Evolutionary conservation across 2,113 vertebrate genomes (phyloP).

Genomic region (Theropithecus gelada): DNA sequence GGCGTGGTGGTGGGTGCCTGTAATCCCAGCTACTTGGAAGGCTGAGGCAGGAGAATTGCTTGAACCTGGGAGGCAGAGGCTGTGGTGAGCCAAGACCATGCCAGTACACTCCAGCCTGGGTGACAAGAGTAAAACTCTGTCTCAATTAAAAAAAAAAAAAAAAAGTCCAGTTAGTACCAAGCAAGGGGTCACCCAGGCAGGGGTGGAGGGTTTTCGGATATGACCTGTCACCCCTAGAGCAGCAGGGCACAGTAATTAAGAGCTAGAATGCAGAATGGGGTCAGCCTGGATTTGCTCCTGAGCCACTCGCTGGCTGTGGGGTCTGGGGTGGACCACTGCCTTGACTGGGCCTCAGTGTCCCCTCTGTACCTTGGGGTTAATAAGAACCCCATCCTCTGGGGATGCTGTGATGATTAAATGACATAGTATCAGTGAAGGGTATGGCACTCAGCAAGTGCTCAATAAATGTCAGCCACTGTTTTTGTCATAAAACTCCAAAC

Average conservation of each 20-base stretch:
- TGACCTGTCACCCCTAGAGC: rapidly evolving
- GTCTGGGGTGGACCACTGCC: background rate
- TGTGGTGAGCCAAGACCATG: too few relatives aligned
- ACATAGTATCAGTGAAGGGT: background rate
- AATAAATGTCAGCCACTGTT: background rate
- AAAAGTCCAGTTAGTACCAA: background rate
- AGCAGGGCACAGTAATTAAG: rapidly evolving
- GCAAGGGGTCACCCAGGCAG: background rate
- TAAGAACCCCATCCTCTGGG: background rate
- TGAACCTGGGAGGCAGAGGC: too few relatives aligned
- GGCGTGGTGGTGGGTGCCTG: too few relatives aligned
- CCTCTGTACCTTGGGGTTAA: background rate
- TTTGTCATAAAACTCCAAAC: background rate
- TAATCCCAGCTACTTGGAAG: too few relatives aligned
- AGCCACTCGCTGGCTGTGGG: background rate
- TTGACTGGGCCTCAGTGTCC: slow-evolving; percentile 14
- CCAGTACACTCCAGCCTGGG: too few relatives aligned
- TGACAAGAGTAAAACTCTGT: too few relatives aligned
- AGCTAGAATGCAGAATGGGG: background rate
- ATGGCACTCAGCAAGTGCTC: background rate
- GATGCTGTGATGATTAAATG: background rate
- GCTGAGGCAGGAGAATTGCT: too few relatives aligned
- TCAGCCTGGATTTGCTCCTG: background rate
- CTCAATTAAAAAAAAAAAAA: too few relatives aligned
- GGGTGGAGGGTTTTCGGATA: background rate